phyloP scores from a whole-genome alignment of 1,140 invertebrate species.

The Periplaneta americana region DNA sequence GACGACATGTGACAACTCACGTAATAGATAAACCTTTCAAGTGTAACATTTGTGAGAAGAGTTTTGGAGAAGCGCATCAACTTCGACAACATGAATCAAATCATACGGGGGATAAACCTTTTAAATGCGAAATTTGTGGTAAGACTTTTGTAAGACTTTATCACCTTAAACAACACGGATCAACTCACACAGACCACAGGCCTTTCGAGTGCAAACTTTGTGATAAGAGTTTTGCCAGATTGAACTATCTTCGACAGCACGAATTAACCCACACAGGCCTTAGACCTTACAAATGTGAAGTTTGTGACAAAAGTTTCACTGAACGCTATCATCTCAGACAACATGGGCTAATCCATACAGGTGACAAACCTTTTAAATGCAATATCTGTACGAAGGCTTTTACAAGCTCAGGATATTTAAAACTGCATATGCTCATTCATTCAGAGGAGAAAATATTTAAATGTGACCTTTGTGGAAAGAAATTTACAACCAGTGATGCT shows the following conservation, averaged over 20 bases:
- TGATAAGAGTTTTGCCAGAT: not conserved
- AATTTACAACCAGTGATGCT: no score
- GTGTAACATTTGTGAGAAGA: constrained; percentile 5
- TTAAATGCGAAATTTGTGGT: not conserved
- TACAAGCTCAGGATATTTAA: no score
- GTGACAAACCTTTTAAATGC: constrained; percentile 45
- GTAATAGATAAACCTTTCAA: constrained; percentile 5
- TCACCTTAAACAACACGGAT: not conserved
- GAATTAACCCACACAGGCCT: not conserved
- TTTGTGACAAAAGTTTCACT: constrained; percentile 51
- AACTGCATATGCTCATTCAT: no score
- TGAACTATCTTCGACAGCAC: not conserved
- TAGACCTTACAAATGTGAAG: constrained; percentile 8
- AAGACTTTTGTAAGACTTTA: not conserved
- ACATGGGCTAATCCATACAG: constrained; percentile 39
- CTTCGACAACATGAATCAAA: not conserved
- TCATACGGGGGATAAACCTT: not conserved
- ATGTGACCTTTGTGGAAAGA: no score
- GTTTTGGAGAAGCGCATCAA: not conserved
- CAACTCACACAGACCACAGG: constrained; percentile 1
- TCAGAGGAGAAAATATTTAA: no score
- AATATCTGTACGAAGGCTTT: not conserved
- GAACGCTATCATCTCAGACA: constrained; percentile 44
- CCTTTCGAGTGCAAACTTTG: constrained; percentile 7
- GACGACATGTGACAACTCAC: constrained; percentile 4